Conservation (phyloP, 2,888 invertebrate genomes). For the Matsumyia berberina region DNA sequence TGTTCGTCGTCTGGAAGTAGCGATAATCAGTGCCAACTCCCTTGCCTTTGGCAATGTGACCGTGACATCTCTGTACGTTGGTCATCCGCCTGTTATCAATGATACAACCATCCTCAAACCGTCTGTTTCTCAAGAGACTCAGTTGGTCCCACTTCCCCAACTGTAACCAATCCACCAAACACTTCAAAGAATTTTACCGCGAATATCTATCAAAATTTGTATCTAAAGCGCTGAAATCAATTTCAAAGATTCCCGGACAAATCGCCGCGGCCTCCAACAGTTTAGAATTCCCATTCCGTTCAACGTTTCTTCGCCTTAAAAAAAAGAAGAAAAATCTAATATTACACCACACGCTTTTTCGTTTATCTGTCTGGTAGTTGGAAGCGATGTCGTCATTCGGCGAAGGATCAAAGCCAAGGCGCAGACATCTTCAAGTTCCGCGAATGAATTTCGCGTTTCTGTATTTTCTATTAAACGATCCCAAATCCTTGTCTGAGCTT, state of each 20-base stretch:
- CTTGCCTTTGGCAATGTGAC: too few species aligned
- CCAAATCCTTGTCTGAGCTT: slow-evolving; percentile 56
- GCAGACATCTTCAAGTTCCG: slow-evolving; percentile 46
- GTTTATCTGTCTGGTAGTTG: slow-evolving; percentile 2
- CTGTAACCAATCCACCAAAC: too few species aligned
- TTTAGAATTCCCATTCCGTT: slow-evolving; percentile 34
- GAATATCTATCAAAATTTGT: neutral
- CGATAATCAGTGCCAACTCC: too few species aligned
- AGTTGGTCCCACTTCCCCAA: too few species aligned
- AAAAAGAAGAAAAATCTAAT: slow-evolving; percentile 41
- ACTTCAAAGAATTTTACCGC: neutral
- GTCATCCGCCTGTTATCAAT: too few species aligned
- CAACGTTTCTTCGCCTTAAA: slow-evolving; percentile 12
- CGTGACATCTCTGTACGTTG: too few species aligned
- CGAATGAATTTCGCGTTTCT: slow-evolving; percentile 39
- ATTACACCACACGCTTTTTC: slow-evolving; percentile 7
- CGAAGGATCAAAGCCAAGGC: slow-evolving; percentile 57
- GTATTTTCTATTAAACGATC: slow-evolving; percentile 58
- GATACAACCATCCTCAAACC: too few species aligned
- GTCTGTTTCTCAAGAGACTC: too few species aligned
- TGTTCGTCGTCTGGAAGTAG: too few species aligned
- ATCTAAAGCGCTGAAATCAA: neutral
- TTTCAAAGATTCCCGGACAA: slow-evolving; percentile 57
- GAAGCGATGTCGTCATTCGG: slow-evolving; percentile 29
- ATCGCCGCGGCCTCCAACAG: slow-evolving; percentile 33